Base-by-base conservation (phyloP, 2,797 vertebrate genomes). In the Typhlichthys subterraneus region DNA sequence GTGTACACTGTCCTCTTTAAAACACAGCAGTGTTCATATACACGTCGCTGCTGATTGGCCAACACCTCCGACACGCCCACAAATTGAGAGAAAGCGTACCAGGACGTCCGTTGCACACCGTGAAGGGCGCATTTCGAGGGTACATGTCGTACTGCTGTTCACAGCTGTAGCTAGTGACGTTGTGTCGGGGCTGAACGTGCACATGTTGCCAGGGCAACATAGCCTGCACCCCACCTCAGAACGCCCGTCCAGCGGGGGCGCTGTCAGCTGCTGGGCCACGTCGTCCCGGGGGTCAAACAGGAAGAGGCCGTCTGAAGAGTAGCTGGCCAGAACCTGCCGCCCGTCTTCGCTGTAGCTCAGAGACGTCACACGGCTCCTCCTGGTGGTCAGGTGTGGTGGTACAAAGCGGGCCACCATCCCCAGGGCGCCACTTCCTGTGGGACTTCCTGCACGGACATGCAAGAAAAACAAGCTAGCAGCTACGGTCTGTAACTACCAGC, bases 261-360 rank as follows among this genome's bases (percentile, higher is more conserved):
- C 87, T 85, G 94, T 93, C 45, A 94, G 90, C 73, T 94, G 92
- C 69, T 93, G 85, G 49, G 92, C 93, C 50, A 91, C 91, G 73
- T 95, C 93, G 76, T 94, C 92, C 79, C 91, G 93, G 12, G 94
- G 94, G 77, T 95, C 88, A 84, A 95, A 94, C 74, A 94, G 89
- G 65, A 94, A 95, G 58, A 95, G 92, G 57, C 93, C 94, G 80
- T 95, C 94, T 2, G 93, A 93, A 52, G 93, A 93, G 74, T 94
- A 95, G 81, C 94, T 95, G 71, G 94, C 93, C 54, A 95, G 91
- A 71, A 94, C 88, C 82, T 94, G 92, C 69, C 92, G 90, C 2
- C 94, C 93, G 75, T 95, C 93, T 60, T 92, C 91, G 65, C 93
- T 94, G 12, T 94, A 95, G 69, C 94, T 94, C 0, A 95, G 83